Conservation (phyloP, 2,797 vertebrate genomes). For the Leptatherina wallacei region DNA sequence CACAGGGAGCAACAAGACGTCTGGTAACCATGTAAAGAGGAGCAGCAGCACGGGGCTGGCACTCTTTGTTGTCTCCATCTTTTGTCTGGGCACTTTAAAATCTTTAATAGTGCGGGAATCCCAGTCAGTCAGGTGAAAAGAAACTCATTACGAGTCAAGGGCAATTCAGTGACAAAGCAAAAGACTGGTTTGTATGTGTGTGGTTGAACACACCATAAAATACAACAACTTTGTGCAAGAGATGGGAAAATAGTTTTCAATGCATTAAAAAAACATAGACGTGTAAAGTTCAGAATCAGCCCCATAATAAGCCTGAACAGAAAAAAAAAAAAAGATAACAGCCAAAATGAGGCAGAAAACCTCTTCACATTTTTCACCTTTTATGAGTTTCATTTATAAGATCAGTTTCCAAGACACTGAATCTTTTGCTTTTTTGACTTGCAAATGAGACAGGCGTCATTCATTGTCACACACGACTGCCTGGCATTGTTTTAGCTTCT, state of each 20-base stretch:
- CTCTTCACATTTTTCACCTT: constrained; percentile 32
- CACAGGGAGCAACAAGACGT: constrained; percentile 62
- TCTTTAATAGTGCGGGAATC: constrained; percentile 82
- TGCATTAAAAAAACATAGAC: background rate
- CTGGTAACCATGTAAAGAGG: constrained; percentile 75
- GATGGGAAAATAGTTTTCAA: constrained; percentile 10
- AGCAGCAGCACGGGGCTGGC: constrained; percentile 48
- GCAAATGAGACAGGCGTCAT: constrained; percentile 59
- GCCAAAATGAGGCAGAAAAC: constrained; percentile 26
- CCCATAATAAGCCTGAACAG: background rate
- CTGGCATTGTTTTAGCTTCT: constrained; percentile 46
- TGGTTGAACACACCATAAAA: constrained; percentile 39
- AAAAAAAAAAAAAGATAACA: background rate
- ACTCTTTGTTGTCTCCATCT: constrained; percentile 70
- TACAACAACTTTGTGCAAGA: constrained; percentile 14
- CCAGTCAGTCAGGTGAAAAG: constrained; percentile 71
- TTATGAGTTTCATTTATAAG: constrained; percentile 69
- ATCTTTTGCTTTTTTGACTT: constrained; percentile 63
- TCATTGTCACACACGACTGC: constrained; percentile 36
- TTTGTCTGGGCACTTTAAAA: constrained; percentile 80
- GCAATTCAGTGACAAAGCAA: constrained; percentile 67
- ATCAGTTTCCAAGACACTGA: constrained; percentile 58
- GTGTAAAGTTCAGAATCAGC: constrained; percentile 6
- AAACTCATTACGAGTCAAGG: constrained; percentile 71
- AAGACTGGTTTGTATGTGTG: constrained; percentile 54